Conservation (phyloP, 2,113 vertebrate genomes). For the Martes martes region DNA sequence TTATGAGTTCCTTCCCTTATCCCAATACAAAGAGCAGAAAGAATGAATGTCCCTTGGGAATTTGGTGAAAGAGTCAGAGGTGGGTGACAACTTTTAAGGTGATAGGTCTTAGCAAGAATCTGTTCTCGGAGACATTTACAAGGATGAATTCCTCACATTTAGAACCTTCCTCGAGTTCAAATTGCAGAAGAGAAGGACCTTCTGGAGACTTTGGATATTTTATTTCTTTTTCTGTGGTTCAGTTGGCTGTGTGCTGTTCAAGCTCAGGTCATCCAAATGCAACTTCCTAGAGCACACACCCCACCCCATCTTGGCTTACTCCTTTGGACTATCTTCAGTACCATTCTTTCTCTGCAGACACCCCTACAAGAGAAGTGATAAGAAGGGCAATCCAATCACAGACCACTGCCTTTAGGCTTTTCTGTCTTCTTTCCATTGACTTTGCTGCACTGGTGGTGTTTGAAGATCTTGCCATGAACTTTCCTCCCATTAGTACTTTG, state of each 20-base stretch:
- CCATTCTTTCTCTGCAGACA: not conserved
- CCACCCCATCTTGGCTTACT: not conserved
- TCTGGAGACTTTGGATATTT: not conserved
- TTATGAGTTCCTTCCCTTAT: not conserved
- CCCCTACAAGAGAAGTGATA: not conserved
- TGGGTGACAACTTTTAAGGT: not conserved
- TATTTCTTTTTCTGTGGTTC: not conserved
- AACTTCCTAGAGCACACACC: not conserved
- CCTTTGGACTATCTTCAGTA: not conserved
- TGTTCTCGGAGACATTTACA: not conserved
- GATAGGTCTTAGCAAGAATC: not conserved
- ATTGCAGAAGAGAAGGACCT: not conserved
- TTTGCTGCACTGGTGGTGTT: not conserved
- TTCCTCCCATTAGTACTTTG: not conserved
- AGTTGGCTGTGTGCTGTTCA: not conserved
- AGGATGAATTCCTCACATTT: not conserved
- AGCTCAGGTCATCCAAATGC: not conserved
- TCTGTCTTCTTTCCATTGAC: not conserved
- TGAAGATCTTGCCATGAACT: not conserved
- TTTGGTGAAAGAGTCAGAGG: not conserved
- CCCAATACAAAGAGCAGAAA: not conserved
- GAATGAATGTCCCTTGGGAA: not conserved
- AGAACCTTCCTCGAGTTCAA: not conserved
- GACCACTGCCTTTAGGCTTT: not conserved
- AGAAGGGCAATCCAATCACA: not conserved